phyloP scores from a whole-genome alignment of 2,888 invertebrate genomes.

The Idaea biselata region DNA sequence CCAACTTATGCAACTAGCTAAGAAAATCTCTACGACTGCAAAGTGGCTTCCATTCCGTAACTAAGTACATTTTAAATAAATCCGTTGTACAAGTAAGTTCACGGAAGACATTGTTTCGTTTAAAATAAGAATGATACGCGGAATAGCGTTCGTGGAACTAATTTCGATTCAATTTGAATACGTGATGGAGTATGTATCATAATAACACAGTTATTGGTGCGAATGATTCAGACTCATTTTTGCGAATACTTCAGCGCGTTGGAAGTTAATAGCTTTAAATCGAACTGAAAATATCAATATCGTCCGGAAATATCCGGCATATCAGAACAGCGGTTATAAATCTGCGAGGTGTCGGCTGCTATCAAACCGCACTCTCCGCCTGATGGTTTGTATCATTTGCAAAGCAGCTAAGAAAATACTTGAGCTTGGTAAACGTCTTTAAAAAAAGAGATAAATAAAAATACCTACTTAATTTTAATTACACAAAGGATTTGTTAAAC shows the following conservation, averaged over 20 bases:
- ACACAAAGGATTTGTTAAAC: background rate
- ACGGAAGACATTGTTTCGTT: constrained; percentile 25
- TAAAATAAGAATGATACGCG: background rate
- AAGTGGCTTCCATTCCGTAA: constrained; percentile 32
- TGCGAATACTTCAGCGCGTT: constrained; percentile 66
- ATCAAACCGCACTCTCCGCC: constrained; percentile 70
- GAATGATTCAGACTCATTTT: constrained; percentile 55
- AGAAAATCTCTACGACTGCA: constrained; percentile 48
- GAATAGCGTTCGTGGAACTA: constrained; percentile 11
- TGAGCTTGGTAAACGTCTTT: constrained; percentile 10
- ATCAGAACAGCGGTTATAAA: constrained; percentile 64
- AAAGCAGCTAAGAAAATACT: constrained; percentile 74
- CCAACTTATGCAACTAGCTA: constrained; percentile 52
- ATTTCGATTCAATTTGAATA: constrained; percentile 16
- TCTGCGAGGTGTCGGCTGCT: constrained; percentile 73
- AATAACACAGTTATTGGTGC: constrained; percentile 23
- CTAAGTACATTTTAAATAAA: constrained; percentile 31
- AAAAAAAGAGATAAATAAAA: background rate
- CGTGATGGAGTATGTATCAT: constrained; percentile 19
- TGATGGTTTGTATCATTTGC: constrained; percentile 78
- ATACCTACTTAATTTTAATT: background rate
- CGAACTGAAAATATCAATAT: constrained; percentile 70
- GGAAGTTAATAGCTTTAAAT: constrained; percentile 65
- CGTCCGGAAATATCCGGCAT: constrained; percentile 67
- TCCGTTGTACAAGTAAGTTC: constrained; percentile 29